A percentile compares a stretch with the other conserved stretches of the same genome.
Evolutionary conservation across 2,113 vertebrate species (phyloP).

Genomic region (Bujurquina vittata): DNA sequence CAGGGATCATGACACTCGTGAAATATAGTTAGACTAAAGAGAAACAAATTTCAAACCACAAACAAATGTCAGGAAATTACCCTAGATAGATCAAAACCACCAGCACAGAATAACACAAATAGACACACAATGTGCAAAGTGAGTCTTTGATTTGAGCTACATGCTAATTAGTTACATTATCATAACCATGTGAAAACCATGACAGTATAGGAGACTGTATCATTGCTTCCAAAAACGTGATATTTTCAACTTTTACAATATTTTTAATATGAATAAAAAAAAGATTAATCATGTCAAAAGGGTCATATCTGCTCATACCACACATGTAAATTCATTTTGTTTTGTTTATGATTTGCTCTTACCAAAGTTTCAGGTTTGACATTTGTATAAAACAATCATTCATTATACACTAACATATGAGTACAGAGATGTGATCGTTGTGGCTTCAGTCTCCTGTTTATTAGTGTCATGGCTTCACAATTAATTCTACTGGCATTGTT

Average conservation of each 20-base stretch:
- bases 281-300: not conserved
- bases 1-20: not conserved
- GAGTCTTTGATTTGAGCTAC: not conserved
- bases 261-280: not conserved
- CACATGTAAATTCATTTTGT: not conserved
- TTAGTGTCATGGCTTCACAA: too few relatives aligned
- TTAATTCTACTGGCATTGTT: too few relatives aligned
- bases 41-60: conserved; percentile 7
- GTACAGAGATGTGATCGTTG: too few relatives aligned
- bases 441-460: too few relatives aligned
- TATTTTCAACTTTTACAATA: not conserved
- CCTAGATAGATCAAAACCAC: not conserved
- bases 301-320: too few relatives aligned
- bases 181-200: not conserved
- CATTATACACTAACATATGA: too few relatives aligned
- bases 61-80: not conserved
- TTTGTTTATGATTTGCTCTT: too few relatives aligned
- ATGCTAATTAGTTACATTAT: not conserved
- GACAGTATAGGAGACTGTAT: not conserved
- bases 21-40: not conserved
- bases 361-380: too few relatives aligned
- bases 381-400: too few relatives aligned
- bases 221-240: not conserved
- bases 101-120: not conserved
- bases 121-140: not conserved